Conservation (phyloP, 1,140 invertebrate species). For the Colletes latitarsis region DNA sequence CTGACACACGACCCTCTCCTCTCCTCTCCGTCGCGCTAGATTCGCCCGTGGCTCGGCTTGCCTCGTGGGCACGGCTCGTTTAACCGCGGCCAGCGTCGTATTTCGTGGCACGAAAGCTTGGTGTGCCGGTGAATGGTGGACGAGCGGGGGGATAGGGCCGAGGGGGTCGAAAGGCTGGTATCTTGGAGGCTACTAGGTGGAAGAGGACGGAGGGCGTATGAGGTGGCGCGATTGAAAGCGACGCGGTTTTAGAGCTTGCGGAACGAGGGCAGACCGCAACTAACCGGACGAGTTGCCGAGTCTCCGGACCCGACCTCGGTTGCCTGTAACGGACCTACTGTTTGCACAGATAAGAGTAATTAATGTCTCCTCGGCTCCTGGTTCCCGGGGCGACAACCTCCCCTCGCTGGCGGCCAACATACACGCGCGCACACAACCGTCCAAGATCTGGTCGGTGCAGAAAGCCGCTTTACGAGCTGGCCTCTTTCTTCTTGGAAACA, state of each 20-base stretch:
- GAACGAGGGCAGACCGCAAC: conserved; percentile 63
- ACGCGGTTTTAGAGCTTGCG: conserved; percentile 63
- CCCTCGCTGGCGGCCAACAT: conserved; percentile 24
- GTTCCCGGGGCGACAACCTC: conserved; percentile 36
- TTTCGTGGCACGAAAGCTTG: conserved; percentile 22
- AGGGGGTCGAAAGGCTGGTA: conserved; percentile 10
- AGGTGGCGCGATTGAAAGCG: conserved; percentile 64
- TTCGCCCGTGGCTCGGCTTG: neutral
- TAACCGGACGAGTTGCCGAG: conserved; percentile 60
- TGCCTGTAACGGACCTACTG: conserved; percentile 66
- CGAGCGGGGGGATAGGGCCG: too few species aligned
- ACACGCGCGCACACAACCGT: neutral
- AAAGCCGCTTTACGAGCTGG: neutral
- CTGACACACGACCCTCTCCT: neutral
- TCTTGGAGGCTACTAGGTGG: conserved; percentile 16
- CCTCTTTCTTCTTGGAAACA: conserved; percentile 17
- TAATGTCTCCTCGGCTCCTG: conserved; percentile 64
- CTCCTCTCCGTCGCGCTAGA: neutral
- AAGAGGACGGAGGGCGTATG: too few species aligned
- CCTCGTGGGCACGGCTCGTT: conserved; percentile 53
- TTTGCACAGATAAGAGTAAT: conserved; percentile 73
- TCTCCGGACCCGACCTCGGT: conserved; percentile 49
- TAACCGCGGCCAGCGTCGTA: conserved; percentile 41
- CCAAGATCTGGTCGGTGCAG: neutral
- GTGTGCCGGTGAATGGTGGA: conserved; percentile 15